Evolutionary conservation across 2,113 vertebrate species (phyloP), one percentile per base, ranked within the genome.

Genomic region (Chionodraco myersi): DNA sequence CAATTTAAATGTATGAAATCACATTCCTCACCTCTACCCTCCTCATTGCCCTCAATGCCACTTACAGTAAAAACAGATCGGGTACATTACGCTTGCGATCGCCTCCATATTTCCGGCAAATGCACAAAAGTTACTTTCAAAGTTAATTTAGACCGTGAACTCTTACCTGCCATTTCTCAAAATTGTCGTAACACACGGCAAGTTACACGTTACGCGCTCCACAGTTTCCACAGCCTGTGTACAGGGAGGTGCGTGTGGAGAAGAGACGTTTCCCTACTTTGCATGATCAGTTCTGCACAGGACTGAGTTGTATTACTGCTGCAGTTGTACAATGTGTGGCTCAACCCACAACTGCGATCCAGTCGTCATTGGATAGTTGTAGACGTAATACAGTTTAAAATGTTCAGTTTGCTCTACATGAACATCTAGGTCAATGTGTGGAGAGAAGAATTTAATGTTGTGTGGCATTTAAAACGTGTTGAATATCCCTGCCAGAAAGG

Each of bases 161-260:
- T 51, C 78, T 70, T 69, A 85, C 83, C 83, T 74, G 69, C 69
- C 83, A 85, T 85, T 18, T 10, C 30, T 78, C 64, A 60, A 14
- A 16, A 41, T 41, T 57, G 18, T 47, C 11, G n/a, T 34, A 2
- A 2, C 49, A 69, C 56, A 26, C 2, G 16, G 1, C 7, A 15
- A 23, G 41, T 15, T 8, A 4, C 10, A 48, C 26, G 4, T 26
- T 5, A 30, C 7, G 36, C 14, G 1, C 26, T 30, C 6, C 13
- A 6, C 57, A 34, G 6, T 7, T 15, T 3, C 8, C 57, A 34
- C 14, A 30, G 13, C 5, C 5, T 47, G 23, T 15, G 1, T 5
- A 18, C 2, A 14, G 41, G 7, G 14, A 41, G 36, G 7, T 34
- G 45, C 62, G 21, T 26, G 16, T 10, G 9, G 15, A 6, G 6